Conservation (phyloP, 1,140 invertebrate species). For the Drosophila busckii region DNA sequence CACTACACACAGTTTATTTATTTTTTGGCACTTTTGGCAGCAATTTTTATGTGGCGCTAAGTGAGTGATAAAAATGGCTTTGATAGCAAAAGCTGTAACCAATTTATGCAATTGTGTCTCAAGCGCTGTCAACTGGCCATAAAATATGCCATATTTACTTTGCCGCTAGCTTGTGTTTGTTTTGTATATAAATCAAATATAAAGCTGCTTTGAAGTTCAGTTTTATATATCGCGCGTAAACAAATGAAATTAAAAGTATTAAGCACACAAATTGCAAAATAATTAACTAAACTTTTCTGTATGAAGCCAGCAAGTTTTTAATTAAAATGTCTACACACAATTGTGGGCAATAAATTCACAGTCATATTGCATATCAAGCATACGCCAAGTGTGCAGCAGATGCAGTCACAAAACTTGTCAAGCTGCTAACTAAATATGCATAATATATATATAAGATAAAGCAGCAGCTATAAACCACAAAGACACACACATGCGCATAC, state of each 20-base stretch:
- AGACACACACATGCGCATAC: conserved; percentile 25
- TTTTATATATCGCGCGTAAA: too few relatives aligned
- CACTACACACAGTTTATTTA: conserved; percentile 72
- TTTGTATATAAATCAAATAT: too few relatives aligned
- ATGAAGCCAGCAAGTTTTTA: conserved; percentile 54
- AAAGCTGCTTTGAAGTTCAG: too few relatives aligned
- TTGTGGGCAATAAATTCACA: background rate
- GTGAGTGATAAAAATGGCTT: conserved; percentile 70
- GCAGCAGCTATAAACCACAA: conserved; percentile 39
- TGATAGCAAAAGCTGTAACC: too few relatives aligned
- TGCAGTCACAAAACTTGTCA: conserved; percentile 50
- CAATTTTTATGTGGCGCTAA: conserved; percentile 46
- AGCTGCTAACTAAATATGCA: conserved; percentile 64
- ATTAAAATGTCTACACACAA: conserved; percentile 68
- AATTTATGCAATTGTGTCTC: too few relatives aligned
- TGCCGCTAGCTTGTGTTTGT: too few relatives aligned
- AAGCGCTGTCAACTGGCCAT: conserved; percentile 40
- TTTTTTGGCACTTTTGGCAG: too few relatives aligned
- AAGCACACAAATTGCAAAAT: background rate
- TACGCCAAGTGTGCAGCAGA: conserved; percentile 37
- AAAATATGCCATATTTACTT: too few relatives aligned
- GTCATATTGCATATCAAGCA: conserved; percentile 31
- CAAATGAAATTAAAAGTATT: conserved; percentile 5
- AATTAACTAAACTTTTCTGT: conserved; percentile 22
- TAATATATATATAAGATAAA: conserved; percentile 56